Evolutionary conservation across 2,888 invertebrate genomes (phyloP).

Genomic region (Periphyllus acericola): DNA sequence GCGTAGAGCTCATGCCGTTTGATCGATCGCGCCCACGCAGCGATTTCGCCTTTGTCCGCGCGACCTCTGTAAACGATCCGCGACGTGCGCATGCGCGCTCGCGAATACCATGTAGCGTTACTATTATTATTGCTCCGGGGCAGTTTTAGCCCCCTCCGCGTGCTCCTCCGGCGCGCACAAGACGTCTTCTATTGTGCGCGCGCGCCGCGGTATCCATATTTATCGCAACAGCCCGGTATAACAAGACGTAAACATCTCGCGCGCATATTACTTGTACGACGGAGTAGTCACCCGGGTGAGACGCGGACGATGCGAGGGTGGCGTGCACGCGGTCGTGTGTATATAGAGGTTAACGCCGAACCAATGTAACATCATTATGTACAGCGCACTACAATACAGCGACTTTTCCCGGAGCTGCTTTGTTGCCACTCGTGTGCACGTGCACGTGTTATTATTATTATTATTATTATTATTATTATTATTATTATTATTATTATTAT

Average conservation of each 20-base stretch:
- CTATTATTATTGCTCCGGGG: not conserved
- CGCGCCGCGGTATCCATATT: conserved; percentile 7
- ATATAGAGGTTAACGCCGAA: not conserved
- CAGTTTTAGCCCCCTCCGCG: too few species aligned
- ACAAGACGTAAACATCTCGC: conserved; percentile 60
- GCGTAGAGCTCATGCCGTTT: not conserved
- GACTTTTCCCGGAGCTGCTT: not conserved
- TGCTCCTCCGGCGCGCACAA: too few species aligned
- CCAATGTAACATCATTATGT: not conserved
- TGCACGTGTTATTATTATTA: too few species aligned
- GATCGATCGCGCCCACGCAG: not conserved
- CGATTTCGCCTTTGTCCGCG: not conserved
- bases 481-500: too few species aligned
- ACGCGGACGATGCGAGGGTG: too few species aligned
- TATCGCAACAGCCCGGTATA: conserved; percentile 7
- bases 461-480: too few species aligned
- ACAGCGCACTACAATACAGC: not conserved
- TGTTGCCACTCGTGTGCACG: too few species aligned
- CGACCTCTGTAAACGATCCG: not conserved
- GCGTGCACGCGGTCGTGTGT: too few species aligned
- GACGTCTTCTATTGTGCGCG: not conserved
- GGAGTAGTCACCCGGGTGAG: not conserved
- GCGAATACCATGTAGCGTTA: not conserved
- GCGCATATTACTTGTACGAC: not conserved
- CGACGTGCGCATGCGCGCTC: not conserved